Evolutionary conservation across 2,797 vertebrate genomes (phyloP), one percentile per base, ranked within the genome.

Genomic region (Pteronotus mesoamericanus): DNA sequence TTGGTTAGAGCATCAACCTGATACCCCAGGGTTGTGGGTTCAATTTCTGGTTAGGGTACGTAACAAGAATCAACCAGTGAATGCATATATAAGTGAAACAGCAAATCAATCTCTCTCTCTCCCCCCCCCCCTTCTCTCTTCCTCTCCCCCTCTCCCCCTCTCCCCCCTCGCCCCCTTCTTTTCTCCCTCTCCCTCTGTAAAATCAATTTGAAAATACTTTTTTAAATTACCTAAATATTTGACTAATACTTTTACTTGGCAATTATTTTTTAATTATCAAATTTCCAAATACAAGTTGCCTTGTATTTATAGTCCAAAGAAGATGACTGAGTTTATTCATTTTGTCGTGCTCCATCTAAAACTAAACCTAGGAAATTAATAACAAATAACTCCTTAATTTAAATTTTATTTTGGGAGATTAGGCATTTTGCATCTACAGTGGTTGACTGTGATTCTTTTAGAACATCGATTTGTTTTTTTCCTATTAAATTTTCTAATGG

Each of bases 261-360:
- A 84, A 37, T 16, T 59, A 46, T 68, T 90, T 80, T 94, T 91
- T 6, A 44, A 89, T 66, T 48, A 68, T 19, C 51, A 74, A 15
- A 51, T 75, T 93, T 87, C n/a, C 89, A 88, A 34, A 82, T 95
- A 71, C 79, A 85, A 59, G 46, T 92, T 83, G 55, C 24, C 39
- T 61, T 82, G 18, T 90, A 59, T 61, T 51, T 66, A 24, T 51
- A 75, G 18, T 89, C 9, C 37, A 77, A 34, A 87, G 71, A 55
- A 34, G 37, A 39, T 80, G 59, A 82, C 77, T 82, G 19, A 83
- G 5, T 22, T 69, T 69, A 75, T 68, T 93, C 39, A 57, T 87
- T 88, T 82, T 74, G 29, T 46, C 26, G 21, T 44, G 32, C 10
- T 94, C 48, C 10, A 22, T 9, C 57, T 55, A 44, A 69, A 69